phyloP scores from a whole-genome alignment of 2,113 vertebrate species.

The Microcebus murinus region DNA sequence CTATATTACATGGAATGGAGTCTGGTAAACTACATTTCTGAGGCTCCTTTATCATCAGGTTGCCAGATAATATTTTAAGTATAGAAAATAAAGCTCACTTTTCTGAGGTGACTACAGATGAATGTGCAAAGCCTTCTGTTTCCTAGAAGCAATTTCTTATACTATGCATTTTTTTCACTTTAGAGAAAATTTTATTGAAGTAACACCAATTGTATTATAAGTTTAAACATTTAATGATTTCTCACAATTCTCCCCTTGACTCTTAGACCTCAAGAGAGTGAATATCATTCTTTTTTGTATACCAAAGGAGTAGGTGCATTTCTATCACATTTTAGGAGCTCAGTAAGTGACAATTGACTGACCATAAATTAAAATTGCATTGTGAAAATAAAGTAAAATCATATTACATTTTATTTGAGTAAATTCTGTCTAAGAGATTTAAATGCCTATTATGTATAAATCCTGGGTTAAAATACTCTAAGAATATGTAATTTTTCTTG shows the following conservation, averaged over 20 bases:
- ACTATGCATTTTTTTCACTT: background rate
- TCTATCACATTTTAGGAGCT: background rate
- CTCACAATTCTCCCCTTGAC: background rate
- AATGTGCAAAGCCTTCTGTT: background rate
- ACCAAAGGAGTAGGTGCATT: background rate
- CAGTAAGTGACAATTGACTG: background rate
- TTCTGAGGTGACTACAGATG: background rate
- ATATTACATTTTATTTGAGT: background rate
- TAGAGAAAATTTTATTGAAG: background rate
- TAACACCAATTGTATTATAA: background rate
- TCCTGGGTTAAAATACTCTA: background rate
- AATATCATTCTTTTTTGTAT: background rate
- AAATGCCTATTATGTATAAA: background rate
- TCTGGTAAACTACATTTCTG: background rate
- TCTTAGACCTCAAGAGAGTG: background rate
- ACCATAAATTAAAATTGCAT: background rate
- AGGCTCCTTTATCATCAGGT: background rate
- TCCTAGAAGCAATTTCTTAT: background rate
- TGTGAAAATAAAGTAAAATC: background rate
- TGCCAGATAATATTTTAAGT: background rate
- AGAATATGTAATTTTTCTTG: background rate
- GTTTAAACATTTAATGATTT: background rate
- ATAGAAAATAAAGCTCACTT: background rate
- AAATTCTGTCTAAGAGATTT: background rate
- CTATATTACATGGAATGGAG: background rate